Evolutionary conservation across 1,140 invertebrate genomes (phyloP).

Genomic region (Zaprionus capensis): DNA sequence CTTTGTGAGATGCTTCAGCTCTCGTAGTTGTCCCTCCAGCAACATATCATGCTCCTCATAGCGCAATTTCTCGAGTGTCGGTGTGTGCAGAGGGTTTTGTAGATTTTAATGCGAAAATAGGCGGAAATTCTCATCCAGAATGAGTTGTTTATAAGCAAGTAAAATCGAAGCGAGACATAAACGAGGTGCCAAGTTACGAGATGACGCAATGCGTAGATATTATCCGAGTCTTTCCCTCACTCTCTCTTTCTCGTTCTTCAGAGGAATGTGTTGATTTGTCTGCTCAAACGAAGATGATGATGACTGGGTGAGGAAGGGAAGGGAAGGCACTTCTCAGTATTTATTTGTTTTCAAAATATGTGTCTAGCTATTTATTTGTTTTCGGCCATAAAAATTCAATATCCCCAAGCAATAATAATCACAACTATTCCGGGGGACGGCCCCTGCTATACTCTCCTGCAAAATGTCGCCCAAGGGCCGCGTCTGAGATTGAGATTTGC

Average conservation of each 20-base stretch:
- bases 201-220: slow-evolving; percentile 21
- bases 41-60: background rate
- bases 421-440: slow-evolving; percentile 41
- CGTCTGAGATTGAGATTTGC: slow-evolving; percentile 17
- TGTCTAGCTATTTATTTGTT: slow-evolving; percentile 68
- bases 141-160: slow-evolving; percentile 1
- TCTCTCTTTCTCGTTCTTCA: background rate
- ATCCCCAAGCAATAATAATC: slow-evolving; percentile 51
- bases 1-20: background rate
- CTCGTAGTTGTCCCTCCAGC: background rate
- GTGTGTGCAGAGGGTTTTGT: background rate
- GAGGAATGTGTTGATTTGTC: slow-evolving; percentile 26
- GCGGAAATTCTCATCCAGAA: background rate
- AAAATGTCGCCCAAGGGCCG: slow-evolving; percentile 44
- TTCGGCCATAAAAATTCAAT: slow-evolving; percentile 60
- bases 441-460: slow-evolving; percentile 1
- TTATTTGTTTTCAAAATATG: slow-evolving; percentile 72
- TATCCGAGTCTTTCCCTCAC: background rate
- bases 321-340: slow-evolving; percentile 25
- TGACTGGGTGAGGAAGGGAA: background rate
- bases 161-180: background rate
- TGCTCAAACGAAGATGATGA: background rate
- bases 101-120: slow-evolving; percentile 6
- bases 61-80: background rate
- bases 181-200: slow-evolving; percentile 2